Evolutionary conservation across 1,140 invertebrate species (phyloP), one percentile per base, ranked within the genome.

Genomic region (Trichoplusia ni): DNA sequence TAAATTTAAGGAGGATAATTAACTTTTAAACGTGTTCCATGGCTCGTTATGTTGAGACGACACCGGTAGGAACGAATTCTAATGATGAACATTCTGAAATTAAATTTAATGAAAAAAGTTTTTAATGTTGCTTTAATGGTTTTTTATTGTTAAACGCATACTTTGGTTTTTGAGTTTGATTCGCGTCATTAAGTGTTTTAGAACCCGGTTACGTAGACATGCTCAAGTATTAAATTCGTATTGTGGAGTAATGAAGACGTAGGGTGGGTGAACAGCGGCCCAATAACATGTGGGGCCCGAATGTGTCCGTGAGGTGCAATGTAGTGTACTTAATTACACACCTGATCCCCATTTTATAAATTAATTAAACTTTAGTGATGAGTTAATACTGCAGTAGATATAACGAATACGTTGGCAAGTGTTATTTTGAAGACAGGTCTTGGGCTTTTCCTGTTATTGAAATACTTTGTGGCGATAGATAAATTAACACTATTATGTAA

Each of bases 221-320:
- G 42, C 27, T 29, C 23, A 21, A 53, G 33, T 59, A 67, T 47
- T 75, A 69, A 75, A 66, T 75, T 72, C 47, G 19, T 64, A 62
- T 73, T 49, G 67, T 69, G 63, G 53, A 59, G 61, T 62, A 62
- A 67, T 71, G 67, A 56, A 69, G 61, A 75, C 71, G 68, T 67
- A 70, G 56, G 37, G 56, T 44, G 29, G 25, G 53, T 54, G 56
- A 61, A 65, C 66, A 53, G 25, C 54, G 37, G 21, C 46, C 58
- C 37, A 38, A 59, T 53, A 59, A 40, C 11, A 40, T 44, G 38
- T 42, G 38, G 37, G 31, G 13, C 19, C 25, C 2, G 44, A 69
- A 69, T 62, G 67, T 46, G 61, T 44, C 63, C 68, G 44, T 51
- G 29, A 58, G 63, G 68, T 66, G 68, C 68, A 70, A 71, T 67